These are phyloP conservation scores for Porites lutea DNA, from an alignment of 64 coral and sea anemone genomes.

Conservation along the genomic window DNA sequence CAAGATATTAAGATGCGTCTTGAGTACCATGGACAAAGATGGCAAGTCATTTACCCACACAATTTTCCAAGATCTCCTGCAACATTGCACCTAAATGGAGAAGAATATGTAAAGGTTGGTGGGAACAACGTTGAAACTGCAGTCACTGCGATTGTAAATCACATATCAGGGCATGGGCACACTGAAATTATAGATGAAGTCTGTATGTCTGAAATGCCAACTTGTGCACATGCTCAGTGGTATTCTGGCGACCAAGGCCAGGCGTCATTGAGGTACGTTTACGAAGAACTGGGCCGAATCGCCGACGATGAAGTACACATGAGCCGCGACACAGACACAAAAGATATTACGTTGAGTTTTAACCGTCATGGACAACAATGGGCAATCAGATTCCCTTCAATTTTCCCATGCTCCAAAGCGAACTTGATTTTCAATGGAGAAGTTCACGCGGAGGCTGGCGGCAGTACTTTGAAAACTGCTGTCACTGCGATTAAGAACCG, in stretches of 20 bases:
- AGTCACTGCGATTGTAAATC: neutral
- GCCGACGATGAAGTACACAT: conserved; percentile 11
- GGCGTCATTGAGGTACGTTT: neutral
- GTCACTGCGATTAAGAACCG: neutral
- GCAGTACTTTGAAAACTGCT: neutral
- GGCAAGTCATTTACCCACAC: neutral
- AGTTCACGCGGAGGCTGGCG: neutral
- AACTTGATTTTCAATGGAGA: neutral
- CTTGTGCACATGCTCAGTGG: neutral
- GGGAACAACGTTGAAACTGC: neutral
- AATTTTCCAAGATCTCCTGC: conserved; percentile 27
- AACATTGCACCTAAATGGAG: neutral
- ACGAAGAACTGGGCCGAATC: neutral
- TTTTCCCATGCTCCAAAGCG: conserved; percentile 8
- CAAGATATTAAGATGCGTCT: neutral
- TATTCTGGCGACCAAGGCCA: neutral
- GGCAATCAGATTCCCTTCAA: neutral
- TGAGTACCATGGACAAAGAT: neutral
- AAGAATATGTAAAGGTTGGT: neutral
- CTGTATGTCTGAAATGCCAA: neutral
- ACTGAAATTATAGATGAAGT: neutral
- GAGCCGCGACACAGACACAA: conserved; percentile 4
- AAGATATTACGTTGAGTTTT: conserved; percentile 16
- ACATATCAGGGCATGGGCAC: neutral
- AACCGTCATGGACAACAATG: neutral